Base-by-base conservation (phyloP, 2,888 invertebrate genomes). In the Limenitis camilla region DNA sequence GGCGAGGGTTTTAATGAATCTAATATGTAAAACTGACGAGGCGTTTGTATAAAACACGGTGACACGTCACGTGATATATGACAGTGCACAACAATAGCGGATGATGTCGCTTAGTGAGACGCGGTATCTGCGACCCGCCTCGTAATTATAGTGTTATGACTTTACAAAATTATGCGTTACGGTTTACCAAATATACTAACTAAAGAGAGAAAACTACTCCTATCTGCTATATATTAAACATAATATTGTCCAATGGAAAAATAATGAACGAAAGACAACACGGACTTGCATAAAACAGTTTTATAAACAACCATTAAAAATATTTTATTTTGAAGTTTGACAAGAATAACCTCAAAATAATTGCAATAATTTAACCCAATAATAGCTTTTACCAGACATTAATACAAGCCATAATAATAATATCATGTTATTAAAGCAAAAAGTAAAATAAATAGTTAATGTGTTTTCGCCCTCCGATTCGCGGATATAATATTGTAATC, bases 61-160 rank as follows among this genome's bases (percentile, higher is more conserved):
- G 78, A 77, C 72, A 64, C 66, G 63, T 59, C 60, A 59, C 55
- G 61, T 67, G 63, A 66, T 65, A 62, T 67, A 65, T 67, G 65
- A 68, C 61, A 56, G 55, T 44, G 55, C 40, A 51, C 68, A 72
- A 85, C 84, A 85, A 85, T 76, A 68, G 81, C 67, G 70, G 66
- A 76, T 80, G 81, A 78, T 78, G 68, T 55, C 69, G 77, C 76
- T 74, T 68, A 73, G 71, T 68, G 73, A 72, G 68, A 66, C 71
- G 68, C 53, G 58, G 67, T 65, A 68, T 68, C 60, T 59, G 61
- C 61, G 65, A 65, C 72, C 72, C 74, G 64, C 63, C 62, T 65
- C 72, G 62, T 82, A 81, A 84, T 84, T 82, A 78, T 76, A 77
- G 74, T 76, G 74, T 78, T 83, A 81, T 85, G 81, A 85, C 82